Percentiles rank a stretch among this genome's conserved stretches.
phyloP scores from a whole-genome alignment of 2,797 vertebrate species.

The Peromyscus attwateri region DNA sequence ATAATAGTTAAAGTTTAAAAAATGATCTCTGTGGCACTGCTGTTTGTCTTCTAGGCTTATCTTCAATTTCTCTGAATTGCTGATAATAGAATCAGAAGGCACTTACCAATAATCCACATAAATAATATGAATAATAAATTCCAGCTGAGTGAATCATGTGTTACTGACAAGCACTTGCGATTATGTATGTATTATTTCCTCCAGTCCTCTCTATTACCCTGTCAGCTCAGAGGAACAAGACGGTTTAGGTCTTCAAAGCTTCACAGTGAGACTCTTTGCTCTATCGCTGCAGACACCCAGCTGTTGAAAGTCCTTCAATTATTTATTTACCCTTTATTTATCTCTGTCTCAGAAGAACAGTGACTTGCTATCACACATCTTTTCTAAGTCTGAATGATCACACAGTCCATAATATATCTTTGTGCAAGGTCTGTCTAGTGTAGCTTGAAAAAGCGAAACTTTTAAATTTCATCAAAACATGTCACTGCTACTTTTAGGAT shows the following conservation, averaged over 20 bases:
- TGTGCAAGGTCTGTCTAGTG: not conserved
- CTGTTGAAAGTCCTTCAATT: slow-evolving; percentile 73
- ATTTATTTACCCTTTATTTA: slow-evolving; percentile 72
- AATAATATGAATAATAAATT: slow-evolving; percentile 79
- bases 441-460: not conserved
- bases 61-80: slow-evolving; percentile 69
- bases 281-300: not conserved
- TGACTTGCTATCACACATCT: slow-evolving; percentile 3
- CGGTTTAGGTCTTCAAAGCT: slow-evolving; percentile 61
- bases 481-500: not conserved
- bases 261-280: slow-evolving; percentile 56
- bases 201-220: slow-evolving; percentile 74
- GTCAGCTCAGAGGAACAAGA: slow-evolving; percentile 74
- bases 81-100: slow-evolving; percentile 74
- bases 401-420: slow-evolving; percentile 20
- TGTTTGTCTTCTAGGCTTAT: slow-evolving; percentile 58
- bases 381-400: slow-evolving; percentile 51
- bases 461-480: not conserved
- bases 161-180: slow-evolving; percentile 54
- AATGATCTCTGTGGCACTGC: slow-evolving; percentile 29
- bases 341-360: slow-evolving; percentile 55
- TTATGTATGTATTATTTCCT: slow-evolving; percentile 72
- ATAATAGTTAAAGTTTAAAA: slow-evolving; percentile 64
- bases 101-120: slow-evolving; percentile 78
- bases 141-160: slow-evolving; percentile 67